A percentile compares a stretch with the other conserved stretches of the same genome.
These are phyloP conservation scores for Amphiprion ocellaris DNA, from an alignment of 2,113 vertebrate species.

Conservation along the genomic window DNA sequence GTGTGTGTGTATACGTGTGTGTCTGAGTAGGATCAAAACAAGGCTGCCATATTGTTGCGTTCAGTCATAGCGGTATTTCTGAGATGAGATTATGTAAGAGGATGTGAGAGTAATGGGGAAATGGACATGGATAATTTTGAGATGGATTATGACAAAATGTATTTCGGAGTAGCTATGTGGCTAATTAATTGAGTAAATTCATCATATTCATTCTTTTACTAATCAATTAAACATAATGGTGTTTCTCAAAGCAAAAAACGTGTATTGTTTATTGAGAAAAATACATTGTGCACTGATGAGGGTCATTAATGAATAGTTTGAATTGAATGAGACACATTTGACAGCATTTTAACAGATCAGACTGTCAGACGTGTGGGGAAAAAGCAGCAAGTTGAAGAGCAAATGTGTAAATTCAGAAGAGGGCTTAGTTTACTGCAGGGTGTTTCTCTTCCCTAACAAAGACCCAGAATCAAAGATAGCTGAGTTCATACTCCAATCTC, in stretches of 20 bases:
- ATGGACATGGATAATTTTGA: constrained; percentile 14
- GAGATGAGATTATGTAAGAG: constrained; percentile 55
- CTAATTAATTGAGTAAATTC: constrained; percentile 20
- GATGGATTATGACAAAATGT: constrained; percentile 14
- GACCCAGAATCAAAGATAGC: constrained; percentile 33
- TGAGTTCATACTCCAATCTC: constrained; percentile 35
- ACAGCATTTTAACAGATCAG: background rate
- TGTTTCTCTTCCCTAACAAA: constrained; percentile 29
- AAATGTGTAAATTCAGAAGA: constrained; percentile 18
- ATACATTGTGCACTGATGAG: background rate
- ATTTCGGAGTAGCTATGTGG: background rate
- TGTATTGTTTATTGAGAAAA: constrained; percentile 1
- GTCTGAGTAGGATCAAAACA: constrained; percentile 37
- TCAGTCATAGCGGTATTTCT: constrained; percentile 30
- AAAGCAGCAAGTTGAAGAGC: background rate
- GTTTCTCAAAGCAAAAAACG: background rate
- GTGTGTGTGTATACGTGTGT: constrained; percentile 1
- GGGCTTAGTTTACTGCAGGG: constrained; percentile 29
- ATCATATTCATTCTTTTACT: background rate
- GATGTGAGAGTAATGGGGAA: constrained; percentile 38
- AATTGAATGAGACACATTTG: background rate
- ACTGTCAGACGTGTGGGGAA: background rate
- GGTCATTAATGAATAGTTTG: constrained; percentile 8
- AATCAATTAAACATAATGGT: background rate
- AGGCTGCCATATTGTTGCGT: constrained; percentile 39